Evolutionary conservation across 1,140 invertebrate genomes (phyloP).

Genomic region (Drosophila santomea): DNA sequence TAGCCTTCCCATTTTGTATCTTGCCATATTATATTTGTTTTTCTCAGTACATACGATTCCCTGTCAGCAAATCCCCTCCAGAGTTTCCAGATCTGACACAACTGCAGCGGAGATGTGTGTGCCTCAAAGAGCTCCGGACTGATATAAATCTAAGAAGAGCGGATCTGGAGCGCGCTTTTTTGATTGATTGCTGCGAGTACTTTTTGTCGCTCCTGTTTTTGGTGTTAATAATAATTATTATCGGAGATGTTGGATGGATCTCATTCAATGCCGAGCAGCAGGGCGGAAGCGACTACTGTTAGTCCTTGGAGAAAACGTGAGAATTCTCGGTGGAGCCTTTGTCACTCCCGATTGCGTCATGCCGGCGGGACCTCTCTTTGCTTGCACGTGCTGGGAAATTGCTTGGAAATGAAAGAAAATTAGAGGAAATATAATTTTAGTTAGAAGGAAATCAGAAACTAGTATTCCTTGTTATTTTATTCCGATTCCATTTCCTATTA

Average conservation of each 20-base stretch:
- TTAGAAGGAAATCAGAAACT: neutral
- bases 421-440: neutral
- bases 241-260: conserved; percentile 34
- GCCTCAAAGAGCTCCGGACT: conserved; percentile 44
- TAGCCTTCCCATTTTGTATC: too few relatives aligned
- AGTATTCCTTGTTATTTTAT: too few relatives aligned
- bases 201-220: conserved; percentile 66
- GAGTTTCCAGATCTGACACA: conserved; percentile 31
- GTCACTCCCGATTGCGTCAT: conserved; percentile 6
- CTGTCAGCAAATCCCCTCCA: conserved; percentile 59
- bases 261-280: conserved; percentile 11
- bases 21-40: neutral
- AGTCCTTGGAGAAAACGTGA: conserved; percentile 37
- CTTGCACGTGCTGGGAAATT: conserved; percentile 20
- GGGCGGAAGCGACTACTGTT: conserved; percentile 15
- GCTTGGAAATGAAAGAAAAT: conserved; percentile 1
- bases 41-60: conserved; percentile 2
- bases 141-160: conserved; percentile 71
- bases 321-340: conserved; percentile 33
- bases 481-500: too few relatives aligned
- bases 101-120: conserved; percentile 12
- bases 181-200: conserved; percentile 74
- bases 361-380: conserved; percentile 3
- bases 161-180: conserved; percentile 75
- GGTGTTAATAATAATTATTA: conserved; percentile 84